Base-by-base conservation (phyloP, 2,888 invertebrate genomes). In the Agrilus mali region DNA sequence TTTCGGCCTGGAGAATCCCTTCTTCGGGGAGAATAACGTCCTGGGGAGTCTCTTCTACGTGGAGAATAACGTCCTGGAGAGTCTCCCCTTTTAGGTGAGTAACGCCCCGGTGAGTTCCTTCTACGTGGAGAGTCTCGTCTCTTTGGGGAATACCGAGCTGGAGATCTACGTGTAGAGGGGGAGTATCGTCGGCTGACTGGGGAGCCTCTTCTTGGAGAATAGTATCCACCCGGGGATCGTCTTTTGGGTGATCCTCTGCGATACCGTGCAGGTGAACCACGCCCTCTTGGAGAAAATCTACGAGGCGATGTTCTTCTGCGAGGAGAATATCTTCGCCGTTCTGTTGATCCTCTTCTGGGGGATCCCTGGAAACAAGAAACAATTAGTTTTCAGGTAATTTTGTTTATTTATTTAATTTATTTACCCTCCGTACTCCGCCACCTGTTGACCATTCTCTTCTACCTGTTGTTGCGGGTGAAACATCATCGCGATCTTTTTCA, bases 401-500 rank as follows among this genome's bases (percentile, higher is more conserved):
- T 36, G 13, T 36, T 38, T n/a, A n/a, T n/a, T 36, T 42, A 32
- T 39, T 44, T 40, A 41, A 44, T 22, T 12, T 27, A 43, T 41
- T 43, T 47, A 51, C 54, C 34, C 52, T 51, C 36, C 41, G 43
- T 45, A 43, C 48, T 15, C 46, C 45, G 33, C 45, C 43, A 38
- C 36, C 39, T 44, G 33, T 32, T 10, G 27, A 27, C 46, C 48
- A 44, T 31, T 47, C 46, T 45, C 50, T 33, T 10, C 51, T 41
- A 47, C 50, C 45, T 40, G 47, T 46, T 46, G 27, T 38, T 50
- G 55, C 42, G 22, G 7, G 13, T 20, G 49, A 46, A 15, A 43
- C 16, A 38, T 47, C 37, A 6, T 46, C 44, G 10, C 40, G 39
- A 2, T 22, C 27, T 17, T 36, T 54, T 41, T 60, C 61, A 12